phyloP scores from a whole-genome alignment of 2,113 vertebrate species.

The Paracyprichromis sp. region DNA sequence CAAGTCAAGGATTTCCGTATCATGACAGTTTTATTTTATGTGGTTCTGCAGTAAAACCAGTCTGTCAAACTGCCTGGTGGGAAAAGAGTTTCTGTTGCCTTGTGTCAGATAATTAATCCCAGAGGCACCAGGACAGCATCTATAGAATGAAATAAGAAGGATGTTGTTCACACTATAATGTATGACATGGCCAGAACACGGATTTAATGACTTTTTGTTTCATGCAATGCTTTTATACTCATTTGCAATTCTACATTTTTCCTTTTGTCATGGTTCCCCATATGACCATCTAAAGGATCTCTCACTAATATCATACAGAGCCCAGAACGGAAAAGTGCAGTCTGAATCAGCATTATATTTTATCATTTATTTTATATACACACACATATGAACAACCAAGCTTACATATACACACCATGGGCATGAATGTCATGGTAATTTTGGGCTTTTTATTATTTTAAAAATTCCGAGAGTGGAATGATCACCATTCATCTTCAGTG shows the following conservation, averaged over 20 bases:
- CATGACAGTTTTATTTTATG: background rate
- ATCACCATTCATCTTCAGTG: background rate
- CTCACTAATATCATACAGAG: background rate
- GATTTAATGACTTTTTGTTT: background rate
- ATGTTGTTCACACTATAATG: background rate
- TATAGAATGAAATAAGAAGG: background rate
- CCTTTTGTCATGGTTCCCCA: background rate
- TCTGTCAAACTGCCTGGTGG: background rate
- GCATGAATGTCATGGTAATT: background rate
- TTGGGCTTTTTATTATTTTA: background rate
- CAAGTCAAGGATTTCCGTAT: background rate
- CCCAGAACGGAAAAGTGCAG: background rate
- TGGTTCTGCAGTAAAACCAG: background rate
- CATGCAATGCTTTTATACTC: background rate
- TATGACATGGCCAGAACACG: background rate
- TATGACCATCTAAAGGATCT: background rate
- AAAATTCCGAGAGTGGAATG: background rate
- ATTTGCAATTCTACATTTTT: background rate
- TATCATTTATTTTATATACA: background rate
- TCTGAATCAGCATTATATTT: background rate
- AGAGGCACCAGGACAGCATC: background rate
- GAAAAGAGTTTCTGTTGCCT: background rate
- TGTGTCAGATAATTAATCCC: constrained; percentile 10
- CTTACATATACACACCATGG: background rate
- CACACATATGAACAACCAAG: background rate